Conservation (phyloP, 2,888 invertebrate genomes). For the Brachyptera risi region DNA sequence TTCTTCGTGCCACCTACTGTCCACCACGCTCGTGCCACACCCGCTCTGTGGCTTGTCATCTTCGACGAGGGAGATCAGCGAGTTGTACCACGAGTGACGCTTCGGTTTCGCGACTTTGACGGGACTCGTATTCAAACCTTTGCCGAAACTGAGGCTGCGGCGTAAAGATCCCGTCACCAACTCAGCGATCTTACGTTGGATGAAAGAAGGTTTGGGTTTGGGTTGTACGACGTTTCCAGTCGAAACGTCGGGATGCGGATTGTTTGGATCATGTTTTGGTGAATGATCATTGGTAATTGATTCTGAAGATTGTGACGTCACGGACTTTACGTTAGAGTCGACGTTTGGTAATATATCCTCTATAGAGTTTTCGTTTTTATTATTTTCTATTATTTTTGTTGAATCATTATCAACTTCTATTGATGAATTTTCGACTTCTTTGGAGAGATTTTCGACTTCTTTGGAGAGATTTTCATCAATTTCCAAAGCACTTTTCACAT, state of each 20-base stretch:
- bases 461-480: too few species aligned
- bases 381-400: background rate
- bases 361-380: background rate
- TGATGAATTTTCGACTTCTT: background rate
- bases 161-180: constrained; percentile 38
- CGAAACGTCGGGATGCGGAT: too few species aligned
- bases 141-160: constrained; percentile 42
- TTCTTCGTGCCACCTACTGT: too few species aligned
- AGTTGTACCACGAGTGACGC: constrained; percentile 43
- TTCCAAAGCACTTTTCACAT: background rate
- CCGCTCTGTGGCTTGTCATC: constrained; percentile 32
- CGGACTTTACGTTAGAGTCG: background rate
- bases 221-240: background rate
- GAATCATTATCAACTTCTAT: background rate
- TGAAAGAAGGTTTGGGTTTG: constrained; percentile 18
- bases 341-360: too few species aligned
- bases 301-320: background rate
- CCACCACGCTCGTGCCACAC: background rate
- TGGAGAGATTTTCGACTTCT: background rate
- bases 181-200: constrained; percentile 13
- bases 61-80: constrained; percentile 41
- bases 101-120: constrained; percentile 36
- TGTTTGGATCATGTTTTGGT: too few species aligned
- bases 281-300: background rate
- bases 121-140: constrained; percentile 38